Evolutionary conservation across 2,797 vertebrate genomes (phyloP), one percentile per base, ranked within the genome.

Genomic region (Antennarius maculatus): DNA sequence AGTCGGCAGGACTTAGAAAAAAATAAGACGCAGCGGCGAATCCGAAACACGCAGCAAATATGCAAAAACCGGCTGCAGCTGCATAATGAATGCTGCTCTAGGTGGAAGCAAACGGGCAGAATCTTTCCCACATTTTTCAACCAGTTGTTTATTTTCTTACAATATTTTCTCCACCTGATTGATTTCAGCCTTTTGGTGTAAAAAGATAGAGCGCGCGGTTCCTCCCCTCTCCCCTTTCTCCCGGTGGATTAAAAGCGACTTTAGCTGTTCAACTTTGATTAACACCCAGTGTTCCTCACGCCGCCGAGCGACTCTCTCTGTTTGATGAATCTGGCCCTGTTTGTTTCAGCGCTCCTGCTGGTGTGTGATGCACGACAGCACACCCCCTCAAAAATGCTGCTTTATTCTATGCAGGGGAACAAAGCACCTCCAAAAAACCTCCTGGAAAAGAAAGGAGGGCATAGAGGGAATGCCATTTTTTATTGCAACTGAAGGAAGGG

Each of bases 1-100:
- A 87, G 84, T 81, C 83, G 67, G 82, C 71, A 65, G 71, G 84
- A 86, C 62, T 73, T 82, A 83, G 78, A 80, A 87, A 86, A 82
- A 86, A 84, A 86, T 77, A 84, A 56, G 53, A 77, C 76, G 79
- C 76, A 84, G 76, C 73, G 41, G 50, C 42, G 16, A 48, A 48
- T 75, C 77, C 71, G 79, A 70, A 68, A 31, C 29, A 29, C 75
- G 72, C 37, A 5, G 62, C n/a, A 74, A 83, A 82, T 79, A 81
- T 85, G 74, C 62, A 71, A 73, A 82, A 8, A 80, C 61, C 43
- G 61, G 52, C 61, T 57, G 47, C 16, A 46, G 61, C 66, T 70
- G 66, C 75, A 80, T 83, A 84, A 88, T 87, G 58, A 79, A 60
- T 72, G 37, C 48, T 12, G 13, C 42, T 49, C 43, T 48, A 71